These are phyloP conservation scores for Philaenus spumarius DNA, from an alignment of 1,140 invertebrate species.

Conservation along the genomic window DNA sequence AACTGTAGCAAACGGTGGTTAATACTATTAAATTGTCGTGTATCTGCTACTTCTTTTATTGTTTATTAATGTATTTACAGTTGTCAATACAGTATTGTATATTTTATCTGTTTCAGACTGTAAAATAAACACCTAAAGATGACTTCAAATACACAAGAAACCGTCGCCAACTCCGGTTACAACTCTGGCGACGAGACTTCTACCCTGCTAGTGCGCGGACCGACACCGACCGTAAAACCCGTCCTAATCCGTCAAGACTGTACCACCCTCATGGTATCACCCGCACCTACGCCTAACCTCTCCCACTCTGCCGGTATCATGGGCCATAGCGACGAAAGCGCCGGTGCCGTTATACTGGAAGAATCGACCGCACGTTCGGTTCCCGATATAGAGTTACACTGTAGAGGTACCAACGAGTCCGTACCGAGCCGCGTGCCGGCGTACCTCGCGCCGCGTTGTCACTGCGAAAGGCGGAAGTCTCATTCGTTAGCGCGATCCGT, in stretches of 20 bases:
- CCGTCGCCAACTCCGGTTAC: slow-evolving; percentile 53
- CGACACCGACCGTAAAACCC: slow-evolving; percentile 51
- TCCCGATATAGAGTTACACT: slow-evolving; percentile 82
- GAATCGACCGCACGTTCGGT: slow-evolving; percentile 62
- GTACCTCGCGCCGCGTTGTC: slow-evolving; percentile 8
- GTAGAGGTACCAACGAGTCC: slow-evolving; percentile 43
- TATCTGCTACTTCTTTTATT: too few relatives aligned
- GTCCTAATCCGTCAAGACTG: slow-evolving; percentile 77
- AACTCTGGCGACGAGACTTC: slow-evolving; percentile 72
- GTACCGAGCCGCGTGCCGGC: not conserved
- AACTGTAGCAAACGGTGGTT: too few relatives aligned
- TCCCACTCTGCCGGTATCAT: slow-evolving; percentile 52
- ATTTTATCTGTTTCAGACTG: too few relatives aligned
- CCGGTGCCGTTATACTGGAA: slow-evolving; percentile 42
- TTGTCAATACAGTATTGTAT: too few relatives aligned
- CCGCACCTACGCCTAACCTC: slow-evolving; percentile 61
- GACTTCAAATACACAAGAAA: slow-evolving; percentile 32
- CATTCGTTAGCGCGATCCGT: slow-evolving; percentile 36
- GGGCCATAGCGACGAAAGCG: slow-evolving; percentile 71
- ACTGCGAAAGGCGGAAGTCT: slow-evolving; percentile 39
- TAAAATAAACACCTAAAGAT: not conserved
- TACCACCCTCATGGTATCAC: slow-evolving; percentile 54
- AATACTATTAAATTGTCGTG: too few relatives aligned
- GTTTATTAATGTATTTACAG: too few relatives aligned
- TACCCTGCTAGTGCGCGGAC: slow-evolving; percentile 49